A percentile compares a stretch with the other conserved stretches of the same genome.
Evolutionary conservation across 2,888 invertebrate species (phyloP).

Genomic region (Chrysodeixis includens): DNA sequence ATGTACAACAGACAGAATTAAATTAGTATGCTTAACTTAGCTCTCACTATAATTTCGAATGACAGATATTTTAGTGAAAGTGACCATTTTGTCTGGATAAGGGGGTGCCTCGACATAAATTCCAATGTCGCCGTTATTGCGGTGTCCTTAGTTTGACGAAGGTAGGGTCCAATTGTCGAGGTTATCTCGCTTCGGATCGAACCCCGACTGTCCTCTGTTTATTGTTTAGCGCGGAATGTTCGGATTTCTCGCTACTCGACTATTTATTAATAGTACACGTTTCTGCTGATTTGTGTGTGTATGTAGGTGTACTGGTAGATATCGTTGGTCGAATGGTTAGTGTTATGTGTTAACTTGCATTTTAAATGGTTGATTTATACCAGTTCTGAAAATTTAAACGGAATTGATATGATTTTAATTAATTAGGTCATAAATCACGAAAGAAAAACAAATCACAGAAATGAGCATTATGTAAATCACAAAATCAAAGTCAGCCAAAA

Average conservation of each 20-base stretch:
- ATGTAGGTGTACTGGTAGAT: background rate
- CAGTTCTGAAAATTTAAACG: too few relatives aligned
- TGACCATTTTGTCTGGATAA: conserved; percentile 78
- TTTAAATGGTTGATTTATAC: too few relatives aligned
- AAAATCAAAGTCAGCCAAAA: too few relatives aligned
- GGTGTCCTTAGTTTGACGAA: conserved; percentile 84
- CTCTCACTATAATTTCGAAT: conserved; percentile 70
- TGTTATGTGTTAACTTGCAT: too few relatives aligned
- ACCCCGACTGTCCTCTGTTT: conserved; percentile 68
- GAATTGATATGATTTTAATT: too few relatives aligned
- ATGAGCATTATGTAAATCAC: too few relatives aligned
- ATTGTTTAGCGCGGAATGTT: conserved; percentile 70
- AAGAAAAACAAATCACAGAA: too few relatives aligned
- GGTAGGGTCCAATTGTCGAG: conserved; percentile 80
- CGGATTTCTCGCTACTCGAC: conserved; percentile 54
- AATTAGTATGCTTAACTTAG: conserved; percentile 60
- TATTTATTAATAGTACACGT: conserved; percentile 57
- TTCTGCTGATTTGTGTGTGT: conserved; percentile 6
- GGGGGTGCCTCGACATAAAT: conserved; percentile 81
- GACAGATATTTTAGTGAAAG: conserved; percentile 81
- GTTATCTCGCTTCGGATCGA: conserved; percentile 78
- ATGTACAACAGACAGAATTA: conserved; percentile 29
- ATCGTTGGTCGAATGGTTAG: too few relatives aligned
- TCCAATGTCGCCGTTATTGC: conserved; percentile 81
- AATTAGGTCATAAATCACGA: too few relatives aligned